These are phyloP conservation scores for Rissa tridactyla DNA, from an alignment of 2,113 vertebrate species.

Conservation along the genomic window DNA sequence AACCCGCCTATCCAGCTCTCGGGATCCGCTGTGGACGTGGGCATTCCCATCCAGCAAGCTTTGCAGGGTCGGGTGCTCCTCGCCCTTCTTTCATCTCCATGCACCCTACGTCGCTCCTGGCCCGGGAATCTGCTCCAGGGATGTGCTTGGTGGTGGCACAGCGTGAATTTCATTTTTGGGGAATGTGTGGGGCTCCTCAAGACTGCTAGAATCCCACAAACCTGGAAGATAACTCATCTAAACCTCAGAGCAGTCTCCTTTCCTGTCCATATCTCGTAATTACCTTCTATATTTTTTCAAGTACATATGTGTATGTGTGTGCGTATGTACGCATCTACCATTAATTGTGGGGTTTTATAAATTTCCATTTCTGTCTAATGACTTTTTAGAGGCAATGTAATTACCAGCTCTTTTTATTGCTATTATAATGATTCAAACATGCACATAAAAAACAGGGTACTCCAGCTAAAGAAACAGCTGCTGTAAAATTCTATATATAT, in stretches of 20 bases:
- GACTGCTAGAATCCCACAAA: neutral
- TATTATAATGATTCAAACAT: neutral
- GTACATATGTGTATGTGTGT: neutral
- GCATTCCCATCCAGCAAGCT: neutral
- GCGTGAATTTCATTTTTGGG: neutral
- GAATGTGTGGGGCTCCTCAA: neutral
- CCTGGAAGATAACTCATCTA: neutral
- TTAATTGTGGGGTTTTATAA: neutral
- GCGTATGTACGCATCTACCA: neutral
- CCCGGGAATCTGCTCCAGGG: neutral
- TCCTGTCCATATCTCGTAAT: neutral
- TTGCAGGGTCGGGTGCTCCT: neutral
- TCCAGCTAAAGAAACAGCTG: neutral
- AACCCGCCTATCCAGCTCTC: neutral
- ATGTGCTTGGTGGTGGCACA: neutral
- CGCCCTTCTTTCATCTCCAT: rapidly evolving
- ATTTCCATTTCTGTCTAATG: constrained; percentile 20
- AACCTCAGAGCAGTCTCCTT: neutral
- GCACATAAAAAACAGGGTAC: neutral
- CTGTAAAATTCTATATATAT: constrained; percentile 15
- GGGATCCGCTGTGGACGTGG: rapidly evolving
- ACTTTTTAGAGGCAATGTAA: constrained; percentile 26
- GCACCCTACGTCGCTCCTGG: neutral
- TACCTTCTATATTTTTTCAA: neutral
- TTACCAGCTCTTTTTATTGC: constrained; percentile 7